Evolutionary conservation across 2,113 vertebrate genomes (phyloP), one percentile per base, ranked within the genome.

Genomic region (Alaudala cheleensis): DNA sequence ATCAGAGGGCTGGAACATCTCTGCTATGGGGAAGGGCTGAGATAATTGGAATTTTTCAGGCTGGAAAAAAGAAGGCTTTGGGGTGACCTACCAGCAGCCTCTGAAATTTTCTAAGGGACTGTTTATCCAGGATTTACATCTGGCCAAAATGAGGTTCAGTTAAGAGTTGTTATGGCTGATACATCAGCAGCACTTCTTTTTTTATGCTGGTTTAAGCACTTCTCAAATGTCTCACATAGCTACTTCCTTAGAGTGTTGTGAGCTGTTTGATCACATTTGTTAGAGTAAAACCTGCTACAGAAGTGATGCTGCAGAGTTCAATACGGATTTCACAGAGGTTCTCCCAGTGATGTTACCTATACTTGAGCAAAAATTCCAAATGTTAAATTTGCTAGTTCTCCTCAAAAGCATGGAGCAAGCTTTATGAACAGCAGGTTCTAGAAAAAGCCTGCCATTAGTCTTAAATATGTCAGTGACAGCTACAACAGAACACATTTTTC

Each of bases 161-260:
- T 23, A 64, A 56, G 23, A 60, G 17, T 40, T 72, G 31, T 53
- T 65, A 49, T 29, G 31, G 5, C 25, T 44, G n/a, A 13, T 85
- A 33, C 6, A 22, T 57, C n/a, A 71, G 24, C 37, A 71, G 24
- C 2, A 1, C 14, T 77, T 24, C 0, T 13, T 65, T 45, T 51
- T 62, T 62, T 28, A 40, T 0, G 0, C 22, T 39, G 4, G 1
- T 86, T 80, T 56, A 65, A 44, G 53, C 12, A 29, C 7, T 50
- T 42, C 22, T 58, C 17, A 9, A 0, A 0, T 66, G 37, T 80
- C 69, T 67, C 42, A 33, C 0, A 0, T 60, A 50, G 7, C 49
- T 56, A 0, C 5, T 64, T 73, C 42, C 18, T 26, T 37, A 19
- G 40, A 10, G 15, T 33, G 12, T 29, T 56, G 26, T 49, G 31